A percentile compares a stretch with the other conserved stretches of the same genome.
These are phyloP conservation scores for Lasioglossum villosulum DNA, from an alignment of 2,888 invertebrate species.

Conservation along the genomic window DNA sequence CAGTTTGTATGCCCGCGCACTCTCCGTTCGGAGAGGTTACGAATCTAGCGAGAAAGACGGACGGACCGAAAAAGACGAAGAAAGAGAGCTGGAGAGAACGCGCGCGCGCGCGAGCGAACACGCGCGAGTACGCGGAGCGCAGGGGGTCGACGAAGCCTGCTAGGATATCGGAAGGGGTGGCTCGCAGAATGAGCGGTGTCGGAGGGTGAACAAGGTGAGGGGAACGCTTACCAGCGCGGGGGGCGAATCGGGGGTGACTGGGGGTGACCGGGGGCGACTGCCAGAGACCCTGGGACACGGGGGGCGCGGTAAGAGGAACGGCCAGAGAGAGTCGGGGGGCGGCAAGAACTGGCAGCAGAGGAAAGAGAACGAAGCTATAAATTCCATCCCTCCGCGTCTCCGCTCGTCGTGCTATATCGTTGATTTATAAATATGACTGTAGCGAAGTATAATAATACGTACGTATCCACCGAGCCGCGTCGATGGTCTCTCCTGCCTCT, in stretches of 20 bases:
- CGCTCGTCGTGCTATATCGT: constrained; percentile 84
- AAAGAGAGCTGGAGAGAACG: constrained; percentile 27
- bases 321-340: constrained; percentile 50
- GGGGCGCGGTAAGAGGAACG: neutral
- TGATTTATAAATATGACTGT: constrained; percentile 86
- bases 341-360: constrained; percentile 84
- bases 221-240: constrained; percentile 62
- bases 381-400: constrained; percentile 83
- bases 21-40: constrained; percentile 70
- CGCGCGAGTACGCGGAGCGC: constrained; percentile 48
- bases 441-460: constrained; percentile 85
- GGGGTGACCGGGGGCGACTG: constrained; percentile 1
- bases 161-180: constrained; percentile 70
- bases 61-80: constrained; percentile 47
- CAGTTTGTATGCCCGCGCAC: constrained; percentile 82
- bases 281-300: neutral
- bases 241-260: constrained; percentile 2
- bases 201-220: constrained; percentile 69
- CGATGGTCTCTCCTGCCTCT: constrained; percentile 47
- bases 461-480: constrained; percentile 79
- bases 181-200: constrained; percentile 66
- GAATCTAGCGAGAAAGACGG: constrained; percentile 55
- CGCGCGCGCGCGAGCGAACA: constrained; percentile 24
- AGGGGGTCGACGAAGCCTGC: constrained; percentile 45
- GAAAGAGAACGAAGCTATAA: constrained; percentile 84